Base-by-base conservation (phyloP, 2,888 invertebrate genomes). In the Nysson spinosus region DNA sequence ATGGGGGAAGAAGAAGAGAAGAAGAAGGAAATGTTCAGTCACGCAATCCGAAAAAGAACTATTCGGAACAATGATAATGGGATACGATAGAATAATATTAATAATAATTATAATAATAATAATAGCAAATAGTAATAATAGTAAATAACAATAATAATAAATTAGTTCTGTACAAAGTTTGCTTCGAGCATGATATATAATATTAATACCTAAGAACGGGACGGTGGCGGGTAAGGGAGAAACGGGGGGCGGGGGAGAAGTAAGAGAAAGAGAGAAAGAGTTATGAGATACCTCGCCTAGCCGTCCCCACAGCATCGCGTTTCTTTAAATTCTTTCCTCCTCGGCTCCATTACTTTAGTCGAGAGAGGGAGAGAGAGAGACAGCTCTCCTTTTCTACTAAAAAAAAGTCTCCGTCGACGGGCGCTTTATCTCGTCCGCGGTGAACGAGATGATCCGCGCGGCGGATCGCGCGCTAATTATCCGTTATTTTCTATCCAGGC, bases 141-240 rank as follows among this genome's bases (percentile, higher is more conserved):
- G 84, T 83, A 84, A 82, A 84, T 84, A 85, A 85, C 84, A 85
- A 84, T 83, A 82, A 86, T 85, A 86, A 86, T 86, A 86, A 87
- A 87, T 87, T 85, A 87, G 85, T 86, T 87, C 85, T 86, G 86
- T 87, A 87, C 87, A 87, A 78, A 81, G 81, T 77, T 71, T 65
- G 83, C 82, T 79, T 84, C 81, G 82, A 83, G 83, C 82, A 73
- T 60, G 67, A 70, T 72, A 79, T 34, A 58, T 80, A 83, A 82
- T 83, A 85, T 82, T 81, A 82, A 83, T 79, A 82, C 76, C 83
- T 83, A 84, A 80, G 72, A 62, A 75, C 65, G 61, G 69, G 75
- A 34, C 69, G 57, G 50, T 70, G 62, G 54, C 28, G 35, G n/a
- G n/a, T n/a, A n/a, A n/a, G n/a, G n/a, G n/a, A n/a, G n/a, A n/a